Conservation (phyloP, 2,113 vertebrate genomes). For the Cathartes aura region DNA sequence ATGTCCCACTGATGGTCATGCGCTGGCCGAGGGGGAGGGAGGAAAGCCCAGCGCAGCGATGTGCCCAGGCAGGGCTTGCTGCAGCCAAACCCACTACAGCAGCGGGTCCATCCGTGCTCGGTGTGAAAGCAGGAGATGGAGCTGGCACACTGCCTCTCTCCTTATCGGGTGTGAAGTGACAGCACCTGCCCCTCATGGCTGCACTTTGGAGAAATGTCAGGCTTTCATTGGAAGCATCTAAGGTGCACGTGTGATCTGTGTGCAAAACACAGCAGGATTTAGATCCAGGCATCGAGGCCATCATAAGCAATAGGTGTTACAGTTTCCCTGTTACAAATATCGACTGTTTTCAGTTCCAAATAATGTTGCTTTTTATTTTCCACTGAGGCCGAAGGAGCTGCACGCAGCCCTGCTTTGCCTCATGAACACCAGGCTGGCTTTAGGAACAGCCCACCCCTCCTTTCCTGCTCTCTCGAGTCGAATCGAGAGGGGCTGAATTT, state of each 20-base stretch:
- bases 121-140: background rate
- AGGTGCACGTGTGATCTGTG: background rate
- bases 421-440: background rate
- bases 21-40: background rate
- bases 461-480: background rate
- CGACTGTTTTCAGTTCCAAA: background rate
- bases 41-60: background rate
- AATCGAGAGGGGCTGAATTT: background rate
- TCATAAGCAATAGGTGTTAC: background rate
- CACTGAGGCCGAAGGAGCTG: background rate
- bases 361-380: background rate
- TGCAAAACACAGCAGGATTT: background rate
- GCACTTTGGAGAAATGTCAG: background rate
- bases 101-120: background rate
- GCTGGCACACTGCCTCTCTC: background rate
- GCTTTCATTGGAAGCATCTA: background rate
- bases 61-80: background rate
- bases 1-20: accelerated
- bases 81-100: background rate
- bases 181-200: background rate
- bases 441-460: background rate
- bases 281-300: background rate
- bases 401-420: background rate
- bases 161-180: background rate
- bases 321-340: background rate